Conservation (phyloP, 2,888 invertebrate genomes). For the Synanthedon formicaeformis region DNA sequence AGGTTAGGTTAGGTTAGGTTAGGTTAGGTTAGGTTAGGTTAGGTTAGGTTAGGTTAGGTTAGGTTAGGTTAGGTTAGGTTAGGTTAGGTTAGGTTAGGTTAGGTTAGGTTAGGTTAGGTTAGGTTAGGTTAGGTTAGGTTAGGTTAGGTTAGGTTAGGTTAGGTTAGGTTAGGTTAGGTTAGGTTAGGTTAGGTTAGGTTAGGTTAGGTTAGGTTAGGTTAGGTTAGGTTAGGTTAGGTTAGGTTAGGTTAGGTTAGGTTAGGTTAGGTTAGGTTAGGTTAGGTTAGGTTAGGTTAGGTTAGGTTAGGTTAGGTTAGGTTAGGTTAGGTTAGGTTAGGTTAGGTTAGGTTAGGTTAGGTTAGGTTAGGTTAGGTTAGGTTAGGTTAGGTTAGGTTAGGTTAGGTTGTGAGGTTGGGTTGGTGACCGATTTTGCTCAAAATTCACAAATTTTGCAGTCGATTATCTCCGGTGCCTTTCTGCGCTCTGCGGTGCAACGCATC, state of each 20-base stretch:
- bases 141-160: constrained; percentile 6
- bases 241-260: constrained; percentile 9
- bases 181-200: constrained; percentile 6
- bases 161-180: constrained; percentile 6
- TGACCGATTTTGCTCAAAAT: too few relatives aligned
- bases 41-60: constrained; percentile 7
- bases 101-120: constrained; percentile 9
- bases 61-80: constrained; percentile 8
- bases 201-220: constrained; percentile 6
- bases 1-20: constrained; percentile 10
- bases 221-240: constrained; percentile 7
- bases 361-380: too few relatives aligned
- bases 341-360: too few relatives aligned
- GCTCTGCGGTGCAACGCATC: too few relatives aligned
- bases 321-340: constrained; percentile 1
- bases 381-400: too few relatives aligned
- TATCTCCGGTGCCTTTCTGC: too few relatives aligned
- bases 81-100: constrained; percentile 9
- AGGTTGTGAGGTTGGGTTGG: too few relatives aligned
- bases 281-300: constrained; percentile 11
- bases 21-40: constrained; percentile 8
- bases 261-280: constrained; percentile 9
- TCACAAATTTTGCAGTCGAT: too few relatives aligned
- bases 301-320: constrained; percentile 10
- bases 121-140: constrained; percentile 8